A percentile compares a stretch with the other conserved stretches of the same genome.
Conservation (phyloP, 2,888 invertebrate species). For the Pterostichus niger region DNA sequence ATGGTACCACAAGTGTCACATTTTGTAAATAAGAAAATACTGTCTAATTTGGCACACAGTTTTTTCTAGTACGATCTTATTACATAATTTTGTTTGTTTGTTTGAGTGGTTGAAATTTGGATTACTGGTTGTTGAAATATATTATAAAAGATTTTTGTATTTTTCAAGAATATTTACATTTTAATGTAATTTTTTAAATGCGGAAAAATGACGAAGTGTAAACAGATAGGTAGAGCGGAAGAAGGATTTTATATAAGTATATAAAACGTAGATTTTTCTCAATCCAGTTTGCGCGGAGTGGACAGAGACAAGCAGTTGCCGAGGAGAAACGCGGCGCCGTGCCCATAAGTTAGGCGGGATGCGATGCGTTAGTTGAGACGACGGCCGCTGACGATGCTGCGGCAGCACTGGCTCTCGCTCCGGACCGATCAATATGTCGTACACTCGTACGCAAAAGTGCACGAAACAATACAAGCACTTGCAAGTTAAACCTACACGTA, state of each 20-base stretch:
- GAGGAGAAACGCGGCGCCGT: constrained; percentile 16
- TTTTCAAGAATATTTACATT: too few species aligned
- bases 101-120: too few species aligned
- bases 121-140: too few species aligned
- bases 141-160: too few species aligned
- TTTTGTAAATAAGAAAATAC: constrained; percentile 3
- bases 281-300: constrained; percentile 28
- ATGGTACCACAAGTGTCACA: background rate
- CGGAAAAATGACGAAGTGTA: background rate
- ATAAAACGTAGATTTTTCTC: constrained; percentile 48
- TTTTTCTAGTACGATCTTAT: too few species aligned
- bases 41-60: too few species aligned
- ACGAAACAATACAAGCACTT: constrained; percentile 68
- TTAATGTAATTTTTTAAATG: background rate
- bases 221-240: background rate
- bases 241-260: constrained; percentile 6
- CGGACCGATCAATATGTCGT: constrained; percentile 70
- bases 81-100: too few species aligned
- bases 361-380: constrained; percentile 70
- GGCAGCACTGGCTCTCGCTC: constrained; percentile 69
- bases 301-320: constrained; percentile 39
- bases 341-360: constrained; percentile 67
- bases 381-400: constrained; percentile 70
- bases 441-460: constrained; percentile 68
- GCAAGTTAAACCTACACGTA: background rate